Evolutionary conservation across 2,888 invertebrate genomes (phyloP).

Genomic region (Acanthosepion lycidas): DNA sequence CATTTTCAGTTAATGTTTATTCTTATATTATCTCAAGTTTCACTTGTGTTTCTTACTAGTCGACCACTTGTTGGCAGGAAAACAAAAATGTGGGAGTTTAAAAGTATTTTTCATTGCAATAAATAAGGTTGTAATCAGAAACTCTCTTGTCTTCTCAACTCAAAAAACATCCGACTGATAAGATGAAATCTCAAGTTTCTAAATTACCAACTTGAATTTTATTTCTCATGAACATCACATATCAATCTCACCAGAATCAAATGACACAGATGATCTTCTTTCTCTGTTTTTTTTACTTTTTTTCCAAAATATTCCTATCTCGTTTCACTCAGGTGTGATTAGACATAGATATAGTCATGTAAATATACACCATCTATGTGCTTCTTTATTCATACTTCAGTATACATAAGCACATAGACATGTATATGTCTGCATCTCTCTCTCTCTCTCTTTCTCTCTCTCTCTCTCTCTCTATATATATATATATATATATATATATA

Average conservation of each 20-base stretch:
- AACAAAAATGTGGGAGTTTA: background rate
- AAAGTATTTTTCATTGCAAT: background rate
- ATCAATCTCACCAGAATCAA: background rate
- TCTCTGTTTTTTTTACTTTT: background rate
- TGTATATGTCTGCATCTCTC: background rate
- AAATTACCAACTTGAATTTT: background rate
- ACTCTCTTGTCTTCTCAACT: background rate
- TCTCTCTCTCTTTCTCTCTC: background rate
- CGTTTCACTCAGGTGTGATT: background rate
- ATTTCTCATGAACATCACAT: background rate
- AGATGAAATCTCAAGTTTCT: constrained; percentile 18
- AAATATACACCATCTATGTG: background rate
- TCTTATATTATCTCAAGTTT: background rate
- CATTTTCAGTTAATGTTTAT: background rate
- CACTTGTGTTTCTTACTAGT: background rate
- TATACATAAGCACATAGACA: background rate
- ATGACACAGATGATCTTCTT: background rate
- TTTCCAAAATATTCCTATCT: background rate
- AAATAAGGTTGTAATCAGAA: background rate
- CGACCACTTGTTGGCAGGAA: background rate
- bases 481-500: constrained; percentile 34
- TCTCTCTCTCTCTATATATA: background rate
- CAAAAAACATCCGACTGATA: background rate
- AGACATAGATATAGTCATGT: background rate
- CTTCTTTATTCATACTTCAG: background rate